Evolutionary conservation across 1,140 invertebrate species (phyloP), one percentile per base, ranked within the genome.

Genomic region (Brachionus paranguensis): DNA sequence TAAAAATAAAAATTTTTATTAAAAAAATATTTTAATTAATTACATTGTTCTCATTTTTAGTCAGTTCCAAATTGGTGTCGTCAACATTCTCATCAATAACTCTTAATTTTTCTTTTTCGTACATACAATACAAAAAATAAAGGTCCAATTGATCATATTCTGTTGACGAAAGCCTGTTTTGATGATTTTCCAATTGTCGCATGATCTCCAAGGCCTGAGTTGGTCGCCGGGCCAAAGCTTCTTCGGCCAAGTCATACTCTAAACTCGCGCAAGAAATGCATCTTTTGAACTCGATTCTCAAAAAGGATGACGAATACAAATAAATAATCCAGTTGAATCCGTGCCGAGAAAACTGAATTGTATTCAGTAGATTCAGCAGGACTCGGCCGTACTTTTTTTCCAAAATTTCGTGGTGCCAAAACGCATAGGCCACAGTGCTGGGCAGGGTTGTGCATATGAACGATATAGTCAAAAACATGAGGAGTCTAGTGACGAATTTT

Each of bases 301-400:
- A 64, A 60, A 45, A 81, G 1, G 33, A 64, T 11, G 78, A 81
- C 0, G 78, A 81, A 81, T 81, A 81, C 24, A 81, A 33, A 37
- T 81, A 81, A 64, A 81, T 81, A 64, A 81, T 81, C 78, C 78
- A 81, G 27, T 81, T 81, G 27, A 47, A 64, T 14, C 53, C 43
- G 64, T 81, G 78, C 11, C 78, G n/a, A 27, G 78, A 81, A 37
- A 81, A 81, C 64, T 81, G 78, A 33, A 81, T 41, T 64, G 78
- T 81, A 68, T 81, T 81, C 14, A 81, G 27, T n/a, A 81, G 12
- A 37, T 81, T 81, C 10, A 81, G 53, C 6, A 81, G 24, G 8
- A 81, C 37, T 81, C 78, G 17, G 1, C 78, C 78, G 24, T 37
- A 81, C 5, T 81, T 68, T 27, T 45, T 43, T 45, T 27, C 12